These are phyloP conservation scores for Thumatha senex DNA, from an alignment of 2,888 invertebrate species.

Conservation along the genomic window DNA sequence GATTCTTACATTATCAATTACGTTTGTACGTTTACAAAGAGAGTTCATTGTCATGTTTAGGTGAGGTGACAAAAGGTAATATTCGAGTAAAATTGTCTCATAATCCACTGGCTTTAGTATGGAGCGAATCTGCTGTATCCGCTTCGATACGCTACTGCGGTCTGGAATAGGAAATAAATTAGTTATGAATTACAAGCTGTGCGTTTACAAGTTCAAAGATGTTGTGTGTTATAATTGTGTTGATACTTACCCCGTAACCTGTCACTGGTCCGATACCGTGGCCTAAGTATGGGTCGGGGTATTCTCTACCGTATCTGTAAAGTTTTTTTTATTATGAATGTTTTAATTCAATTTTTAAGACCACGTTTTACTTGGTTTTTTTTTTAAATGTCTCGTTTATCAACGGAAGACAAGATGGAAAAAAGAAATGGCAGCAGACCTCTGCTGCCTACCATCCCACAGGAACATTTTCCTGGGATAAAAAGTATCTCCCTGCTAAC, in stretches of 20 bases:
- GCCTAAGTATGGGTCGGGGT: conserved; percentile 96
- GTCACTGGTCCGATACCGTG: conserved; percentile 98
- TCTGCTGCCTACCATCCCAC: too few species aligned
- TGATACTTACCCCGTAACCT: conserved; percentile 96
- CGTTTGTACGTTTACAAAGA: conserved; percentile 82
- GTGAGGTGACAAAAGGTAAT: conserved; percentile 72
- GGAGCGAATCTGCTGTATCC: conserved; percentile 98
- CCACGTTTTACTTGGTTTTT: background rate
- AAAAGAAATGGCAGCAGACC: too few species aligned
- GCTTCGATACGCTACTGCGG: conserved; percentile 93
- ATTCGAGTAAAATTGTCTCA: conserved; percentile 73
- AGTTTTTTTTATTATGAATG: background rate
- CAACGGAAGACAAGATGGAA: background rate
- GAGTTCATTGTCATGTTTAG: conserved; percentile 82
- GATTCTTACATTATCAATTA: conserved; percentile 73
- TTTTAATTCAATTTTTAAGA: background rate
- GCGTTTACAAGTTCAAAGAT: background rate
- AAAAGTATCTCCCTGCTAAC: too few species aligned
- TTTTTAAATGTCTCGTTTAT: background rate
- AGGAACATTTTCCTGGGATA: too few species aligned
- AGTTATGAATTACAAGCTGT: background rate
- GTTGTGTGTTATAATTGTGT: background rate
- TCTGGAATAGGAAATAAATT: conserved; percentile 80
- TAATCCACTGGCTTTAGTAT: conserved; percentile 86
- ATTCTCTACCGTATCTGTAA: conserved; percentile 93